These are phyloP conservation scores for Xanthorhoe designata DNA, from an alignment of 2,888 invertebrate species.

Conservation along the genomic window DNA sequence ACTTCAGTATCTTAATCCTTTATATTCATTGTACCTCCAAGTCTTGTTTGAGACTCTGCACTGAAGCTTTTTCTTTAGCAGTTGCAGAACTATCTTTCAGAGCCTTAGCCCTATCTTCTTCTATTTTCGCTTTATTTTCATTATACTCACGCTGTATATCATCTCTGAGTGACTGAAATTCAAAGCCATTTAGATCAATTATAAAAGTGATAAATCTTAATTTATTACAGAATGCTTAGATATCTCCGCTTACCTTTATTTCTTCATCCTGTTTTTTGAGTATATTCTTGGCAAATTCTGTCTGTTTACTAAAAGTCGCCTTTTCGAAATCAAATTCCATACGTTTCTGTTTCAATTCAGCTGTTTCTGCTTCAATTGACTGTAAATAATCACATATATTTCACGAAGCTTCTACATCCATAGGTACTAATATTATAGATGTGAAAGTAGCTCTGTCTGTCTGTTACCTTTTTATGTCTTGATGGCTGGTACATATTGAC, in stretches of 20 bases:
- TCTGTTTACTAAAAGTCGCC: slow-evolving; percentile 86
- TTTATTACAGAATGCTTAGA: not conserved
- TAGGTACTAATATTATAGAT: too few relatives aligned
- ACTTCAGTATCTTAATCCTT: too few relatives aligned
- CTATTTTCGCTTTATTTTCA: slow-evolving; percentile 71
- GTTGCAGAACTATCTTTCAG: slow-evolving; percentile 66
- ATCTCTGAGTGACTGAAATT: slow-evolving; percentile 67
- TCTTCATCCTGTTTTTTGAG: slow-evolving; percentile 86
- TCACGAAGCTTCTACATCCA: not conserved
- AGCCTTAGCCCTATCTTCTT: slow-evolving; percentile 70
- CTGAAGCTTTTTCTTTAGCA: slow-evolving; percentile 71
- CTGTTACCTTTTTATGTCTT: too few relatives aligned
- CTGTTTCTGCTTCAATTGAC: slow-evolving; percentile 79
- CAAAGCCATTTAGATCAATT: too few relatives aligned
- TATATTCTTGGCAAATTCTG: slow-evolving; percentile 83
- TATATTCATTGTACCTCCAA: slow-evolving; percentile 62
- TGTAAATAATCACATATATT: slow-evolving; percentile 37
- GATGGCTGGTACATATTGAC: too few relatives aligned
- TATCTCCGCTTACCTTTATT: slow-evolving; percentile 75
- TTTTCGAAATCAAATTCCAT: slow-evolving; percentile 86
- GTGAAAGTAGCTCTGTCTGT: too few relatives aligned
- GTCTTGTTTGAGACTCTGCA: slow-evolving; percentile 71
- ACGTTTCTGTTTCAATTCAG: slow-evolving; percentile 83
- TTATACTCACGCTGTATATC: slow-evolving; percentile 75
- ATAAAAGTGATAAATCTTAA: too few relatives aligned